Evolutionary conservation across 2,888 invertebrate species (phyloP), one percentile per base, ranked within the genome.

Genomic region (Brachyptera risi): DNA sequence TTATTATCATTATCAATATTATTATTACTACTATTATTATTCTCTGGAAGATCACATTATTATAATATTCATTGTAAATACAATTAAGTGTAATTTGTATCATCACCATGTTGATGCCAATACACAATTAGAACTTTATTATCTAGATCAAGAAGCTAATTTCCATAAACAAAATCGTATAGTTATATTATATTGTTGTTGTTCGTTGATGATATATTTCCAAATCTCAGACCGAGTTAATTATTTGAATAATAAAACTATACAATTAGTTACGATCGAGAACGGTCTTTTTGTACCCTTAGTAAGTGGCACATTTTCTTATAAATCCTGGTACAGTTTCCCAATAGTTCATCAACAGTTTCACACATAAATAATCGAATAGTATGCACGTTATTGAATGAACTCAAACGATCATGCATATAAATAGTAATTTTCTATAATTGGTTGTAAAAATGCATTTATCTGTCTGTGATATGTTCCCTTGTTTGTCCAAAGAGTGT

Each of bases 381-480:
- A n/a, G n/a, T n/a, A n/a, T n/a, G n/a, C n/a, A n/a, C n/a, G n/a
- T n/a, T n/a, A n/a, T n/a, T n/a, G n/a, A n/a, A n/a, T n/a, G n/a
- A n/a, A n/a, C n/a, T n/a, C n/a, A n/a, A n/a, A n/a, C n/a, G n/a
- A n/a, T n/a, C n/a, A n/a, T n/a, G n/a, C n/a, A n/a, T n/a, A n/a
- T n/a, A n/a, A n/a, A n/a, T n/a, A n/a, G n/a, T n/a, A n/a, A n/a
- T n/a, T n/a, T n/a, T n/a, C n/a, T n/a, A n/a, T n/a, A n/a, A n/a
- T n/a, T n/a, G n/a, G n/a, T n/a, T n/a, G n/a, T n/a, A n/a, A n/a
- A 54, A 24, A 40, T 60, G 60, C 60, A 62, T 64, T 64, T 61
- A 62, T 64, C 62, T 62, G 44, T 64, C 64, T 64, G 64, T 64
- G 64, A 64, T 64, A 64, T n/a, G 59, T 31, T 31, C 11, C 7